Base-by-base conservation (phyloP, 1,140 invertebrate species). In the Hypsibius dujardini region DNA sequence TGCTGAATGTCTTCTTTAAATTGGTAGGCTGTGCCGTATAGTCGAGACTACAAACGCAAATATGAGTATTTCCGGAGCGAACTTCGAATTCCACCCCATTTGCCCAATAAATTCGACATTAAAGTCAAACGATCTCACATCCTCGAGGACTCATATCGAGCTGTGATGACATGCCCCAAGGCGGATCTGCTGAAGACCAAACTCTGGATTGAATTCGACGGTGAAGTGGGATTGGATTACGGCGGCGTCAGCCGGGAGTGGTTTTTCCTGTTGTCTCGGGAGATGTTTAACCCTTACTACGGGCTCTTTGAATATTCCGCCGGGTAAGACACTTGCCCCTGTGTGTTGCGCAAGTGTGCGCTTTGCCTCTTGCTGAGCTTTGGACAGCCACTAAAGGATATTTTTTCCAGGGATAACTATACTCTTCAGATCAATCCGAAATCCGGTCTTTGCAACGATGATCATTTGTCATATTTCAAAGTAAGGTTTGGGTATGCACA, bases 221-320 rank as follows among this genome's bases (percentile, higher is more conserved):
- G 90, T 40, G 95, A 98, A 83, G 87, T 92, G 71, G 94, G 95
- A 1, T 82, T 96, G 47, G 95, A 99, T 83, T 98, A 98, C 80
- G 95, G 95, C 73, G 95, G 95, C 71, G 84, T 98, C 67, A 90
- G 90, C 28, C 83, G 92, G 74, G 95, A 98, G 84, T 98, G 93
- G 92, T 98, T 98, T 83, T 98, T 95, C 83, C 84, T 98, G 46
- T 81, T 99, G 46, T 97, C 93, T 0, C 95, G 95, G 81, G 94
- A 98, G 84, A 97, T 98, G 92, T 98, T 98, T 80, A 98, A 98
- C 83, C 95, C 95, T 1, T 98, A 98, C 78, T 98, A 98, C 81
- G 94, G 94, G 0, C 84, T 98, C 28, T 98, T 98, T 83, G 94
- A 98, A 81, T 98, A 98, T 83, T 96, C 93, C 14, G 94, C 95